A percentile compares a stretch with the other conserved stretches of the same genome.
phyloP scores from a whole-genome alignment of 2,113 vertebrate genomes.

The Burhinus bistriatus region DNA sequence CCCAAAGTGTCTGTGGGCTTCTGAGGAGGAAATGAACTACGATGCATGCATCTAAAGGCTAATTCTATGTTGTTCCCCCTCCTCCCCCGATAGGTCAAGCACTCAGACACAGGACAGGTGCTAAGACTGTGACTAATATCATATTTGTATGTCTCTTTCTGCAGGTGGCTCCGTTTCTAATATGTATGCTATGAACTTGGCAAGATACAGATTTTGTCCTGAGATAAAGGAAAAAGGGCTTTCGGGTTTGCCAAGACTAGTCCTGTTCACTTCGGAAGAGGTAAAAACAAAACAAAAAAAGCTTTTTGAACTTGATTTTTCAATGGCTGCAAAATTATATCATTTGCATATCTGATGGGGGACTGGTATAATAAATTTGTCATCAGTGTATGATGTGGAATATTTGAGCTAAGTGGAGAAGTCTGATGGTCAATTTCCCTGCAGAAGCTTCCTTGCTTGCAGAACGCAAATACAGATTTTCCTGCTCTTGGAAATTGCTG shows the following conservation, averaged over 20 bases:
- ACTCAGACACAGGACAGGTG: neutral
- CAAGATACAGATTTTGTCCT: slow-evolving; percentile 81
- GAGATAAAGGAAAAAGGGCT: slow-evolving; percentile 84
- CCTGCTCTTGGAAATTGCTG: neutral
- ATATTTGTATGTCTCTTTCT: slow-evolving; percentile 19
- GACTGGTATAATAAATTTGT: neutral
- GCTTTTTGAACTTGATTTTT: neutral
- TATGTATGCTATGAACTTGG: slow-evolving; percentile 87
- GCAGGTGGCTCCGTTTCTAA: slow-evolving; percentile 87
- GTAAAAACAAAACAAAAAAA: slow-evolving; percentile 55
- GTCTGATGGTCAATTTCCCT: neutral
- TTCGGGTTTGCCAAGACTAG: slow-evolving; percentile 77
- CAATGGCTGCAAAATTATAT: neutral
- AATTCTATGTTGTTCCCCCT: neutral
- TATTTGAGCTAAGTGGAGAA: neutral
- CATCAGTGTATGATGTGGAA: neutral
- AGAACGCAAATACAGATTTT: neutral
- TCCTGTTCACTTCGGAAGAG: slow-evolving; percentile 84
- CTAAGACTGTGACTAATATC: neutral
- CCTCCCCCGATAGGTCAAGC: neutral
- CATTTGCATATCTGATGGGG: neutral
- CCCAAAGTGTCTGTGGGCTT: neutral
- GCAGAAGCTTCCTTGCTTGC: neutral
- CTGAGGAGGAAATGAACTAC: neutral
- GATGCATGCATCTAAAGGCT: neutral